Percentiles rank a stretch among this genome's conserved stretches.
phyloP scores from a whole-genome alignment of 2,113 vertebrate genomes.

The Phodopus roborovskii region DNA sequence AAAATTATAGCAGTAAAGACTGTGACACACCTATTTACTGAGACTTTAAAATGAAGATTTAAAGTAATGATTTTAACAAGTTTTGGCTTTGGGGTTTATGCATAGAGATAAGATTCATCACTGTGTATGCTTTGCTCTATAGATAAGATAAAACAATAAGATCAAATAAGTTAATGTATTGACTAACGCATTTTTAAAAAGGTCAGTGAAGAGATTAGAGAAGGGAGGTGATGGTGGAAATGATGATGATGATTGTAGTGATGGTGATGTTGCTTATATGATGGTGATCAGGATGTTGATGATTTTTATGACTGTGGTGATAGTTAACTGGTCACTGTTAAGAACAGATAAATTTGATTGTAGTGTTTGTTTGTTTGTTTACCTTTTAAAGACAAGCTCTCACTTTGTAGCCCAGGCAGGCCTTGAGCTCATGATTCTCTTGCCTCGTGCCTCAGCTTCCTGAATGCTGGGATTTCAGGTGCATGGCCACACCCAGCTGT shows the following conservation, averaged over 20 bases:
- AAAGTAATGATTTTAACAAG: slow-evolving; percentile 17
- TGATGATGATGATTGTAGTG: background rate
- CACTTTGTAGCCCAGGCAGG: too few species aligned
- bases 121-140: background rate
- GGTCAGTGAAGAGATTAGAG: slow-evolving; percentile 13
- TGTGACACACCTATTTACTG: background rate
- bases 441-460: background rate
- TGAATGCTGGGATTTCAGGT: background rate
- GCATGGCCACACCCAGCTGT: background rate
- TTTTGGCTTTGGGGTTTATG: background rate
- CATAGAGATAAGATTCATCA: background rate
- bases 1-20: background rate
- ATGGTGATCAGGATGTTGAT: background rate
- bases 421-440: background rate
- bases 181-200: slow-evolving; percentile 32
- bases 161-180: background rate
- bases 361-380: background rate
- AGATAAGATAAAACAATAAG: background rate
- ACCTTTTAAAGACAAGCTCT: background rate
- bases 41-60: background rate
- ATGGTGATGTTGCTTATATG: background rate
- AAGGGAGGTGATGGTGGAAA: background rate
- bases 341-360: slow-evolving; percentile 33
- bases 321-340: background rate
- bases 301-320: background rate